Base-by-base conservation (phyloP, 2,797 vertebrate genomes). In the Pelochelys cantorii region DNA sequence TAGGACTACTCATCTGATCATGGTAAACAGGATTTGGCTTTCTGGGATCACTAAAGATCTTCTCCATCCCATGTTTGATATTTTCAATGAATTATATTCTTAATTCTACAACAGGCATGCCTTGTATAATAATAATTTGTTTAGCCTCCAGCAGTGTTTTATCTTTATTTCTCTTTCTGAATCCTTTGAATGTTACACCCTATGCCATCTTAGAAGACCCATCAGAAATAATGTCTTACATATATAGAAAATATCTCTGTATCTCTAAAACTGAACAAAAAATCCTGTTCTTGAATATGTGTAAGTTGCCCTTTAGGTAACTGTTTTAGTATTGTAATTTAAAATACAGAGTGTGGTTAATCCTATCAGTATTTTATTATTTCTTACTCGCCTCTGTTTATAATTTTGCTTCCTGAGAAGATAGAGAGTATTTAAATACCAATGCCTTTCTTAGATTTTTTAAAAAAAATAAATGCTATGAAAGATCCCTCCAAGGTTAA, bases 401-500 rank as follows among this genome's bases (percentile, higher is more conserved):
- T 95, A 95, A 91, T 95, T 97, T 95, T 94, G 34, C 75, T 89
- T 95, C 23, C 5, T 94, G 48, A 84, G 90, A 88, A 59, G 13
- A 95, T 95, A 94, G 42, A 97, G 23, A 71, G 79, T 97, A 96
- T 95, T 97, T 97, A 97, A 97, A 97, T 97, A 96, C 86, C 27
- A 97, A 96, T 90, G 71, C 53, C 56, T 96, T 96, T 94, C 71
- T 68, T 93, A 96, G 93, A 57, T 96, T 96, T 91, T 95, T 92
- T 82, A 88, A 97, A 86, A 95, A 98, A 97, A 97, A 86, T 95
- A 98, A 97, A 95, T 96, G 88, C 83, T 96, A 48, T 96, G 97
- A 97, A 97, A 97, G 88, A 97, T 88, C 34, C n/a, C 96, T 95
- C 95, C 96, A 97, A 98, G 97, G 97, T 98, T 98, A 98, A 97